These are phyloP conservation scores for Lepus oiostolus DNA, from an alignment of 2,797 vertebrate genomes.

Conservation along the genomic window DNA sequence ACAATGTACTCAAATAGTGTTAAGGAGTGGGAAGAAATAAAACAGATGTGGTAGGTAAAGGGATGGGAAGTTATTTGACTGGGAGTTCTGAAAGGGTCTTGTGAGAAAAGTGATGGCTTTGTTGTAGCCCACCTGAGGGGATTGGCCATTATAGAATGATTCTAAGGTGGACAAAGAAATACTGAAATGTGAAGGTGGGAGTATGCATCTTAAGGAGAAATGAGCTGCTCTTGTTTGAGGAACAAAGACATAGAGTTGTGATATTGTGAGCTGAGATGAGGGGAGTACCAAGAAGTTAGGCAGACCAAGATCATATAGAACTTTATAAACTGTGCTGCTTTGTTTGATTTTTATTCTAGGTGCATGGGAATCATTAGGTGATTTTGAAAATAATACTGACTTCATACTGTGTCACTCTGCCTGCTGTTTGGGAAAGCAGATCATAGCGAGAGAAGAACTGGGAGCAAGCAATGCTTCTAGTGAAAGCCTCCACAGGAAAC, in stretches of 20 bases:
- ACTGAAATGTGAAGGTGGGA: neutral
- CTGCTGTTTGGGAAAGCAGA: slow-evolving; percentile 4
- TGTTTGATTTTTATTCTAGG: neutral
- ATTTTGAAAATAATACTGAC: slow-evolving; percentile 27
- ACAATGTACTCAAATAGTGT: neutral
- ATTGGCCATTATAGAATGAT: neutral
- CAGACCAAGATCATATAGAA: fast-evolving
- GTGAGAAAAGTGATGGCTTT: neutral
- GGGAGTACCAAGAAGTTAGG: too few species aligned
- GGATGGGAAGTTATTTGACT: neutral
- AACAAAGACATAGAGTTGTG: neutral
- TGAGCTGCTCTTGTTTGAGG: neutral
- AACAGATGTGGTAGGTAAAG: neutral
- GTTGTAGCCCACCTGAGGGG: neutral
- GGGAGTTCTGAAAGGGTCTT: neutral
- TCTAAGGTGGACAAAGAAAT: neutral
- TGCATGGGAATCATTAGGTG: neutral
- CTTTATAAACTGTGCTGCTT: neutral
- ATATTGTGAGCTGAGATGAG: neutral
- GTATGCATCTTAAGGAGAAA: neutral
- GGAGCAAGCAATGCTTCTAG: neutral
- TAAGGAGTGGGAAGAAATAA: neutral
- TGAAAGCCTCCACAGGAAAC: neutral
- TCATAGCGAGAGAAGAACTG: neutral
- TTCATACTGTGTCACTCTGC: neutral